Percentiles rank a stretch among this genome's conserved stretches.
Conservation (phyloP, 2,888 invertebrate genomes). For the Andrena flavipes region DNA sequence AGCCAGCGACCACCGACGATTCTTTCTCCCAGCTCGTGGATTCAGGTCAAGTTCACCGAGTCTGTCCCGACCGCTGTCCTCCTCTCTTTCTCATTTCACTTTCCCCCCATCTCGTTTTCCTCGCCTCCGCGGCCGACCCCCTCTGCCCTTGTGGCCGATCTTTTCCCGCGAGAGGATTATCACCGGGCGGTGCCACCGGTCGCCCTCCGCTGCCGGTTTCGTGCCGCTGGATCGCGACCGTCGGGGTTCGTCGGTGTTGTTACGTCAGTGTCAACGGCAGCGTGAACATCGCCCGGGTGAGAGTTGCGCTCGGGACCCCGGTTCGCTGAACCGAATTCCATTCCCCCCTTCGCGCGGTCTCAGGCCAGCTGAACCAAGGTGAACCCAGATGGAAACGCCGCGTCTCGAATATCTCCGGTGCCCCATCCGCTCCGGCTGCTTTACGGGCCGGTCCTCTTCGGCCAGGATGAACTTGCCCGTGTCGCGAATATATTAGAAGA, state of each 20-base stretch:
- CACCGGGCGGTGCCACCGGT: neutral
- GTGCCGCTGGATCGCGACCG: slow-evolving; percentile 1
- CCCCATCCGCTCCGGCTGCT: slow-evolving; percentile 46
- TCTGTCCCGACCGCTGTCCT: slow-evolving; percentile 62
- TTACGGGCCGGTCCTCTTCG: slow-evolving; percentile 47
- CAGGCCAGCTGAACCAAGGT: slow-evolving; percentile 61
- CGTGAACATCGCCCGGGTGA: slow-evolving; percentile 30
- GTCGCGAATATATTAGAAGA: slow-evolving; percentile 56
- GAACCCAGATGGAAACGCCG: slow-evolving; percentile 67
- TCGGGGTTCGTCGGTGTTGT: slow-evolving; percentile 62
- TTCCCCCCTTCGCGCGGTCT: slow-evolving; percentile 36
- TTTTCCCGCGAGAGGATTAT: slow-evolving; percentile 26
- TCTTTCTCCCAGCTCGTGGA: slow-evolving; percentile 72
- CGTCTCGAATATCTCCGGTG: slow-evolving; percentile 60
- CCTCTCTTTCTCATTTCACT: slow-evolving; percentile 65
- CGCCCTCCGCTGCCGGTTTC: neutral
- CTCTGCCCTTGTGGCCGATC: slow-evolving; percentile 14
- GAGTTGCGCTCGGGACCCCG: slow-evolving; percentile 70
- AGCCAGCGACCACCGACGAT: slow-evolving; percentile 72
- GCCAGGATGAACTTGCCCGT: slow-evolving; percentile 53
- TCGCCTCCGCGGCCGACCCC: slow-evolving; percentile 9
- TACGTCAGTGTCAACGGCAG: slow-evolving; percentile 83
- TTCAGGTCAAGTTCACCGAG: slow-evolving; percentile 76
- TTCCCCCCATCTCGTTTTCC: slow-evolving; percentile 48
- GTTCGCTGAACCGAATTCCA: slow-evolving; percentile 81